Base-by-base conservation (phyloP, 1,140 invertebrate genomes). In the Homarus americanus region DNA sequence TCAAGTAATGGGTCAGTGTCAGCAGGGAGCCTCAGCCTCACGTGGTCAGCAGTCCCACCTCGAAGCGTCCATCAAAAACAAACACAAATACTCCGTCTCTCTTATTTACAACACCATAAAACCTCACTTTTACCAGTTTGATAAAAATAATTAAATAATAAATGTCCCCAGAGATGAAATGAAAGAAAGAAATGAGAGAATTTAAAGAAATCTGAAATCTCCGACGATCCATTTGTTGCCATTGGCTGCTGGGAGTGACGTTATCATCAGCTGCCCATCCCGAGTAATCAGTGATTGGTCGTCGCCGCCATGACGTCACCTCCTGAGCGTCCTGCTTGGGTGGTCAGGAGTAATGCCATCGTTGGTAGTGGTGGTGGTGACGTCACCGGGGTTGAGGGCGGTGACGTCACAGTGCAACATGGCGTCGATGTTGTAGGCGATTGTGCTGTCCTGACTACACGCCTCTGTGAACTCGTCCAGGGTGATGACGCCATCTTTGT, bases 401-500 rank as follows among this genome's bases (percentile, higher is more conserved):
- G 44, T 49, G 73, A 82, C 24, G 63, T 86, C 76, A 63, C 83
- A 85, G 24, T 85, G 82, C 36, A 91, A 53, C 89, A 91, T 91
- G 32, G 89, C 89, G 73, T 91, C 75, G 82, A 91, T 85, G 82
- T 91, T 91, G 82, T 91, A 82, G 73, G 73, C 83, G 58, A 91
- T 85, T 24, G 89, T 91, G 76, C 82, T 79, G 82, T 91, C 89
- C 41, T 69, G 89, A 7, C 98, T 95, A 94, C 98, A 99, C 92
- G 97, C 98, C 95, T 99, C 98, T 93, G 98, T 97, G 94, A 99
- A 99, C 95, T 99, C 98, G 95, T 98, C 98, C 94, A 98, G 97
- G 91, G 98, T 98, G 94, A 98, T 98, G 84, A 98, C 97, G 86
- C 98, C 98, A 94, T 98, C 98, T 94, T 98, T 96, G 95, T 98